Conservation (phyloP, 2,797 vertebrate species). For the Sternarchorhynchus goeldii region DNA sequence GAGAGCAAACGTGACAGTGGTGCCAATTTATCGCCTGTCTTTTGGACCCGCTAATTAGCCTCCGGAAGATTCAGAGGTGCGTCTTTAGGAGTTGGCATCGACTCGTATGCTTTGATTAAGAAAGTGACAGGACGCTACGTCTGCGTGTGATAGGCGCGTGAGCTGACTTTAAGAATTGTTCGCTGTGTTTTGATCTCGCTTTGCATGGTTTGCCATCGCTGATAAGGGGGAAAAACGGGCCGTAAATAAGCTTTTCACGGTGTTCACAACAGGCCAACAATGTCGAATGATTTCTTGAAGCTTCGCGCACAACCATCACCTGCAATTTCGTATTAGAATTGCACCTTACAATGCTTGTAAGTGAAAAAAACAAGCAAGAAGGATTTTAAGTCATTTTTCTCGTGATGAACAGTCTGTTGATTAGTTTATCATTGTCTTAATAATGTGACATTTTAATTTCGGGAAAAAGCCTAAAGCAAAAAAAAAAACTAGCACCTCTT, state of each 20-base stretch:
- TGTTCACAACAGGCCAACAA: background rate
- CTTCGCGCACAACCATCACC: background rate
- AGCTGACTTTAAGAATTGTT: background rate
- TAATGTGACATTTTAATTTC: too few species aligned
- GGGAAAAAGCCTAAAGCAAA: too few species aligned
- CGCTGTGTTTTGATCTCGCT: constrained; percentile 15
- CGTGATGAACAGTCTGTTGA: too few species aligned
- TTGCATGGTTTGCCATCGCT: background rate
- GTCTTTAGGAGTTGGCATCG: background rate
- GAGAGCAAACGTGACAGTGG: background rate
- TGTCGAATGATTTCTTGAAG: background rate
- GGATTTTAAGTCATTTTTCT: too few species aligned
- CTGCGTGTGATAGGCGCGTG: background rate
- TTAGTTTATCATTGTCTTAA: too few species aligned
- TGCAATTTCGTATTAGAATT: background rate
- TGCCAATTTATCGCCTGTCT: constrained; percentile 4
- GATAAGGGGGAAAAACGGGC: background rate
- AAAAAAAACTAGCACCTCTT: too few species aligned
- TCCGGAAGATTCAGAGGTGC: background rate
- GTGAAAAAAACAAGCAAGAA: background rate
- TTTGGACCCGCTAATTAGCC: constrained; percentile 27
- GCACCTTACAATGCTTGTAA: background rate
- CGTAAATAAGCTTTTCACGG: background rate
- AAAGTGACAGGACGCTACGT: constrained; percentile 13
- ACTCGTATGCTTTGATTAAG: constrained; percentile 2